Conservation (phyloP, 2,113 vertebrate species). For the Prionailurus bengalensis region DNA sequence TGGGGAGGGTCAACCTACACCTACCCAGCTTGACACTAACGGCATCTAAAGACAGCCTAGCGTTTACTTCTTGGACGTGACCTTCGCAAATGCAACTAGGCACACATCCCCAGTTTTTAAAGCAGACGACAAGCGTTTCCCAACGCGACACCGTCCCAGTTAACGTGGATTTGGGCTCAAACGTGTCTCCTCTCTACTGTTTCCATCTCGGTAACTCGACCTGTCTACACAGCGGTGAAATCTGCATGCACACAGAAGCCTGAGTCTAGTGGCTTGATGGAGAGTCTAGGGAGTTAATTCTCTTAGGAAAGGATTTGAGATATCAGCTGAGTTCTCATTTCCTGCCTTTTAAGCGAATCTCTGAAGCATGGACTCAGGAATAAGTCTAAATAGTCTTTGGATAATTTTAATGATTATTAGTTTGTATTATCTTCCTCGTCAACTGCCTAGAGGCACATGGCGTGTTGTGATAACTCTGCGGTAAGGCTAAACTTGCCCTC, state of each 20-base stretch:
- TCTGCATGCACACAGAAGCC: background rate
- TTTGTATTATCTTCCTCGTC: background rate
- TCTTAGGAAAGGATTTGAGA: background rate
- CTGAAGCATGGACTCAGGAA: conserved; percentile 26
- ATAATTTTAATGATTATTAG: conserved; percentile 32
- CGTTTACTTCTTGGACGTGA: background rate
- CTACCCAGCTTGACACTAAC: too few relatives aligned
- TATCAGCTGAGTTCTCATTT: background rate
- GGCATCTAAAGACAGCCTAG: background rate
- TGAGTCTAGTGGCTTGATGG: background rate
- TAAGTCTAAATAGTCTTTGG: background rate
- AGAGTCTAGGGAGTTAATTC: background rate
- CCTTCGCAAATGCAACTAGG: background rate
- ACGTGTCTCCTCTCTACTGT: background rate
- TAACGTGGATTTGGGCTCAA: background rate
- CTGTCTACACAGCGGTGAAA: background rate
- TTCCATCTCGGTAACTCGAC: background rate
- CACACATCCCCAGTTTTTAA: background rate
- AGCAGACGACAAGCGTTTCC: background rate
- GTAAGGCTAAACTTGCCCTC: background rate
- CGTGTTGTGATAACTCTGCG: background rate
- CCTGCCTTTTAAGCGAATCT: background rate
- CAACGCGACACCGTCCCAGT: accelerated
- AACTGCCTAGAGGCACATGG: background rate
- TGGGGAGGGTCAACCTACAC: background rate